Evolutionary conservation across 37 sponge, comb jelly and placozoan genomes (phyloP), one percentile per base, ranked within the genome.

Genomic region (Lycopodina hypogea): DNA sequence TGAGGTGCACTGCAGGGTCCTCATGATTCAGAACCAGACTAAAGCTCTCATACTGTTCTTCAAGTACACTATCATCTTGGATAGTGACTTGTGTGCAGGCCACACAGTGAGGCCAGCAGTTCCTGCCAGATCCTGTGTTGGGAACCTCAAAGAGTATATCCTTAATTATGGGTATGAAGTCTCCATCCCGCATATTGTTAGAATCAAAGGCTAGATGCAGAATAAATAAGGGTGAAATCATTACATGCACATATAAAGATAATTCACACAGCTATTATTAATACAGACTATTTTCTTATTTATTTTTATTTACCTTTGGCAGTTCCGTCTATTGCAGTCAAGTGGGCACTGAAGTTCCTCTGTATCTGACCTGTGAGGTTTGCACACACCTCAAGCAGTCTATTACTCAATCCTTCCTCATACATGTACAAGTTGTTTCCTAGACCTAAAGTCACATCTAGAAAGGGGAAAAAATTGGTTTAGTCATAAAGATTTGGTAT

Each of bases 291-390:
- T 45, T 45, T 45, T 9, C 48, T 45, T 4, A 45, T 9, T 45
- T 9, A 45, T 12, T 9, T 45, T 45, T 4, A 45, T 61, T 60
- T 59, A 76, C 76, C 2, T 51, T 24, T 39, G 56, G 76, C 76
- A 39, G 42, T 76, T 37, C 61, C 76, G 2, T 58, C 61, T 1
- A 17, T 7, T 37, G 53, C 40, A 60, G 0, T 18, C 7, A 60
- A 9, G 8, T 33, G 7, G 9, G 59, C 40, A 19, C 1, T 22
- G 41, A 76, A 28, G 52, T 17, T 38, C 29, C 76, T 41, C 62
- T 76, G 62, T 1, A 76, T 76, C 34, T 39, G 26, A 21, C 76
- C 76, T 2, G 76, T 61, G 11, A 39, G 41, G 42, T 39, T 60
- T 17, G 62, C 76, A 60, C 76, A 76, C 18, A 76, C 53, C 2